These are phyloP conservation scores for Himalopsyche anomala DNA, from an alignment of 2,888 invertebrate species.

Conservation along the genomic window DNA sequence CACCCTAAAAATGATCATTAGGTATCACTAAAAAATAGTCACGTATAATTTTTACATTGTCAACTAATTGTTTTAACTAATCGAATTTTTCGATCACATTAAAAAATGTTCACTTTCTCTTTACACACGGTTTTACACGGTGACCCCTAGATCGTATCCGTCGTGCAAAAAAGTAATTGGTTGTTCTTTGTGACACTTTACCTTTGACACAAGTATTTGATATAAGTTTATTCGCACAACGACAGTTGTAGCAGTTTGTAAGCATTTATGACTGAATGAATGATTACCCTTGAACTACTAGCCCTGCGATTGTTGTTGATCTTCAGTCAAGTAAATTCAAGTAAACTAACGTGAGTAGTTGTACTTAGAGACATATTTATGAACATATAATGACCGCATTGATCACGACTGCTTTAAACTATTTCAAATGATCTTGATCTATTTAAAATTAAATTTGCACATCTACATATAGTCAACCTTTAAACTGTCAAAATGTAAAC, in stretches of 20 bases:
- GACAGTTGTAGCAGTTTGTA: background rate
- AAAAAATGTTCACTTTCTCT: no score
- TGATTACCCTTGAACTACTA: constrained; percentile 59
- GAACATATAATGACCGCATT: background rate
- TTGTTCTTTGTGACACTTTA: background rate
- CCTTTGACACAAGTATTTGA: background rate
- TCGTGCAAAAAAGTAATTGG: no score
- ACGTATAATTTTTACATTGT: no score
- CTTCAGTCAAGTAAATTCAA: constrained; percentile 47
- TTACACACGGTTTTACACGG: no score
- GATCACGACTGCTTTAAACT: constrained; percentile 11
- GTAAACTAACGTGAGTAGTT: constrained; percentile 4
- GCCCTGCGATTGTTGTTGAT: constrained; percentile 56
- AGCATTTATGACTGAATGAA: constrained; percentile 44
- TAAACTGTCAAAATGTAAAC: background rate
- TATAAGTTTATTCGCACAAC: constrained; percentile 14
- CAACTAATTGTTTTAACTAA: no score
- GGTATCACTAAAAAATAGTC: no score
- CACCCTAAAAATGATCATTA: no score
- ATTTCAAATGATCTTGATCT: constrained; percentile 36
- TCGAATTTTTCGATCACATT: no score
- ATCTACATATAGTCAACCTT: background rate
- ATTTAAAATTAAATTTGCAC: background rate
- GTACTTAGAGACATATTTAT: background rate
- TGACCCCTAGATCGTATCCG: no score